phyloP scores from a whole-genome alignment of 2,888 invertebrate species.

The Aphidoletes aphidimyza region DNA sequence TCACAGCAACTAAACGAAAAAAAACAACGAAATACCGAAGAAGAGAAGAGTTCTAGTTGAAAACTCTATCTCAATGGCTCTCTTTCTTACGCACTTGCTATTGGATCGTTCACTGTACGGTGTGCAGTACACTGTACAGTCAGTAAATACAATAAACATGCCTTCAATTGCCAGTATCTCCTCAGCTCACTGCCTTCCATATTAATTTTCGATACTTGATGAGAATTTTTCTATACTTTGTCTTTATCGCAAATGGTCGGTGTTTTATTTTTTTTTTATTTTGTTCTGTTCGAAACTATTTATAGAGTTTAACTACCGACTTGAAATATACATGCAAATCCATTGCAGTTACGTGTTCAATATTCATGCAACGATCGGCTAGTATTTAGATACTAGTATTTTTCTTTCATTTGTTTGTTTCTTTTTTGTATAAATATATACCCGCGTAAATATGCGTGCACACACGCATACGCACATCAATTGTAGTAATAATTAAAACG shows the following conservation, averaged over 20 bases:
- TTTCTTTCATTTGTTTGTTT: too few relatives aligned
- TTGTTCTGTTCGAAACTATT: slow-evolving; percentile 5
- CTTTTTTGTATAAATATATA: too few relatives aligned
- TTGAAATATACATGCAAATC: not conserved
- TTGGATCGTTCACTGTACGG: not conserved
- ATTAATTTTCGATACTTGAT: not conserved
- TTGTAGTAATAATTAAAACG: not conserved
- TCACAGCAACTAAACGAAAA: too few relatives aligned
- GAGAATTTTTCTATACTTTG: not conserved
- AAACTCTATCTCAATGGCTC: not conserved
- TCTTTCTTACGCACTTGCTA: not conserved
- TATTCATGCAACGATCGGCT: not conserved
- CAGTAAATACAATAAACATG: too few relatives aligned
- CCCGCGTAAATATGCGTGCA: not conserved
- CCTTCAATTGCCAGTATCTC: too few relatives aligned
- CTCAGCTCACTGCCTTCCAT: not conserved
- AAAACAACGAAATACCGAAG: too few relatives aligned
- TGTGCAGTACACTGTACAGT: too few relatives aligned
- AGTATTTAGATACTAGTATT: too few relatives aligned
- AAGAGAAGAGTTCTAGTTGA: not conserved
- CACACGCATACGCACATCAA: not conserved
- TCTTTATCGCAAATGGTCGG: slow-evolving; percentile 18
- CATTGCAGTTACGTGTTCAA: slow-evolving; percentile 22
- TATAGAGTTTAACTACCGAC: slow-evolving; percentile 38
- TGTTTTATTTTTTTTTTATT: too few relatives aligned